Evolutionary conservation across 1,140 invertebrate species (phyloP), one percentile per base, ranked within the genome.

Genomic region (Drosophila leontia): DNA sequence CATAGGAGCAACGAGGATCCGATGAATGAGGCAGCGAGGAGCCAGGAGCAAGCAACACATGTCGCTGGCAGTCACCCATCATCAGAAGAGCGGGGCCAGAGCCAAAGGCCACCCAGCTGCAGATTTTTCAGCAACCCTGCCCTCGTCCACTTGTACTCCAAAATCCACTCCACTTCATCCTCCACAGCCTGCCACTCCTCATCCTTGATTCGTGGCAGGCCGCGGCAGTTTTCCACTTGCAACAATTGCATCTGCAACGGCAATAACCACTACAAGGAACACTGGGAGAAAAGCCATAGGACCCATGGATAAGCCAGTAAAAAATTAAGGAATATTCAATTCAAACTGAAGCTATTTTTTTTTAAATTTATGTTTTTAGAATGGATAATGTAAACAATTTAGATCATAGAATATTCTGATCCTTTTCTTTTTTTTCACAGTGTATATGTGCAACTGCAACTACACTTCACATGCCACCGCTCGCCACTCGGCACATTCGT

Each of bases 401-500:
- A 19, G 3, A 12, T 11, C 19, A 12, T 19, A 17, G n/a, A 44
- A 17, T 45, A 5, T 9, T 19, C 0, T 23, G 6, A 6, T 48
- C 26, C 26, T 26, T 48, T 29, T 29, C 26, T 29, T 29, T 29
- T 29, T 29, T 29, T 29, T 29, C n/a, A 1, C 23, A 68, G 67
- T 70, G 48, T 32, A 67, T 48, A 26, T n/a, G 37, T 64, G 59
- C 47, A 53, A 70, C 29, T 48, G 51, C 69, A 72, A 37, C 51
- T 72, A 56, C 74, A 50, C 56, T 62, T 56, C 75, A 71, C 53
- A 48, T 63, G 58, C 65, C 75, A 78, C 58, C 74, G 71, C 81
- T 90, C 80, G 80, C 53, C 74, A 78, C 81, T 88, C 85, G 80
- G 65, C 84, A 90, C 81, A 88, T 88, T 90, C 84, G 84, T 85